Base-by-base conservation (phyloP, 1,140 invertebrate genomes). In the Diachasmimorpha longicaudata region DNA sequence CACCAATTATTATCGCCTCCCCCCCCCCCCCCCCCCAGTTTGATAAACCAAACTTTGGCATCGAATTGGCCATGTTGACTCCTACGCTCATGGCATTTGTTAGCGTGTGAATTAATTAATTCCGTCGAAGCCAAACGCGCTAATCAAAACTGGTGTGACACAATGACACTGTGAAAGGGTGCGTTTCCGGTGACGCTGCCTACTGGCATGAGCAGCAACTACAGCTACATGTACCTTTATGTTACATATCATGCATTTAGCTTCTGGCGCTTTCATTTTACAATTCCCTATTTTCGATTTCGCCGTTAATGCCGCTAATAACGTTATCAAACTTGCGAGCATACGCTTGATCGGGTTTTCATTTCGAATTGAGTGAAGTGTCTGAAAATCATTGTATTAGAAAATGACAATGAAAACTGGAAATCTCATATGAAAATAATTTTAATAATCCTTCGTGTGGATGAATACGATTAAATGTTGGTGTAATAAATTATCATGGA, bases 91-190 rank as follows among this genome's bases (percentile, higher is more conserved):
- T 31, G 14, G n/a, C 14, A 23, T 37, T 25, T 36, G 66, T 75
- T 66, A 69, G 37, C 16, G 44, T 42, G 58, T 75, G 67, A 58
- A 63, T 69, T 75, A 70, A 75, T 75, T 75, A 69, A 70, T 75
- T 75, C 42, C 63, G 23, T 75, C 63, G 66, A 70, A 52, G 70
- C 63, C 44, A 36, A n/a, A 68, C 36, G 10, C 72, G 67, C 73
- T 75, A 75, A 75, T 66, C 36, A 66, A 75, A 75, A 75, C 63
- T 70, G 19, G 73, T 75, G 73, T 69, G 66, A 69, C 36, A 74
- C 21, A 70, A 25, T 2, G 21, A 58, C 58, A 63, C 21, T 63
- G 23, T 3, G 58, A 25, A 19, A n/a, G 14, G 52, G 3, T 72
- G 25, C 58, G 21, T 42, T 42, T n/a, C 23, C 23, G 10, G 19